Evolutionary conservation across 1,140 invertebrate species (phyloP).

Genomic region (Heliconius himera): DNA sequence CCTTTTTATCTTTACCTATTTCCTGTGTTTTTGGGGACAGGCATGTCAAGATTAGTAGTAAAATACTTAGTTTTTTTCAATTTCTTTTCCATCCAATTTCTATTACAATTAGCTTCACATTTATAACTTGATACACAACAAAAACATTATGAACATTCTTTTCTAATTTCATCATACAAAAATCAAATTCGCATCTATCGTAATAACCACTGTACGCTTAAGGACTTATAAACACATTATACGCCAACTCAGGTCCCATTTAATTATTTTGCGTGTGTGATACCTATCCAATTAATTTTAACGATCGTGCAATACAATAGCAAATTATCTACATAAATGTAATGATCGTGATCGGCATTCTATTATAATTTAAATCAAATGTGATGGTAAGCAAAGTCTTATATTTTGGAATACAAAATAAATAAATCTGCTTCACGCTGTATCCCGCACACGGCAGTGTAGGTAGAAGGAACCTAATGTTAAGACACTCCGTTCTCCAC

Average conservation of each 20-base stretch:
- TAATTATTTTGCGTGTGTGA: conserved; percentile 10
- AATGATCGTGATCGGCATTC: conserved; percentile 4
- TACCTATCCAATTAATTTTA: conserved; percentile 14
- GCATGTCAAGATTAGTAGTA: background rate
- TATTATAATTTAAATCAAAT: background rate
- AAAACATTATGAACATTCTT: background rate
- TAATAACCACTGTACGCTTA: background rate
- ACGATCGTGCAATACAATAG: background rate
- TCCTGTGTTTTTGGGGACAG: background rate
- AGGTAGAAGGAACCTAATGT: too few species aligned
- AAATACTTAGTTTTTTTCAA: background rate
- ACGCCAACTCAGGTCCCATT: background rate
- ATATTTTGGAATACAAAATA: background rate
- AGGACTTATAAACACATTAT: background rate
- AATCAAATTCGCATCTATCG: background rate
- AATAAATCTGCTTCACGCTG: too few species aligned
- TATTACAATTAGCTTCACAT: too few species aligned
- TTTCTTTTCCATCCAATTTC: too few species aligned
- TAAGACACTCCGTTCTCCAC: too few species aligned
- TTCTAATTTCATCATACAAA: background rate
- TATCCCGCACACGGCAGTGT: too few species aligned
- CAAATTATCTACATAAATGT: conserved; percentile 1
- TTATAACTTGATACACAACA: too few species aligned
- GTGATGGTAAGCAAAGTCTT: background rate
- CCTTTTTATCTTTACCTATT: background rate